These are phyloP conservation scores for Girardinus metallicus DNA, from an alignment of 2,797 vertebrate genomes.

Conservation along the genomic window DNA sequence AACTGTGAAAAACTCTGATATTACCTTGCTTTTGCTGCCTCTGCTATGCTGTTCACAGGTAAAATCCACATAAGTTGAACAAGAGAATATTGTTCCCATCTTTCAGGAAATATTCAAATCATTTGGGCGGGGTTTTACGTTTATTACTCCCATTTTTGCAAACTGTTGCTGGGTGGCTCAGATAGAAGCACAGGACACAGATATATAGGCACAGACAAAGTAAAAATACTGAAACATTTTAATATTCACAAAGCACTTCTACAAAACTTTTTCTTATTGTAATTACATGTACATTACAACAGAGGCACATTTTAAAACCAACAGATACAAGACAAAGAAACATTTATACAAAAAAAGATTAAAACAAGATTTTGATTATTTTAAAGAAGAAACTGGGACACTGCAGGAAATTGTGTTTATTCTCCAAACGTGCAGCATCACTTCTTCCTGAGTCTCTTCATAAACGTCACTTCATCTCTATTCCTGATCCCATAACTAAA, in stretches of 20 bases:
- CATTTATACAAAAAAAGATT: background rate
- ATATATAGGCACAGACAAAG: background rate
- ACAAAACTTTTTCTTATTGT: slow-evolving; percentile 1
- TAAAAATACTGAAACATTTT: slow-evolving; percentile 18
- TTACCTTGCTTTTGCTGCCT: slow-evolving; percentile 42
- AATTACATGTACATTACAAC: slow-evolving; percentile 28
- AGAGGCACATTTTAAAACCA: background rate
- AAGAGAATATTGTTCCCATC: slow-evolving; percentile 19
- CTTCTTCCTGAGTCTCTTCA: slow-evolving; percentile 90
- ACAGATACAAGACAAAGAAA: background rate
- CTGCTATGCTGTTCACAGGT: background rate
- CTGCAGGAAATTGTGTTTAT: background rate
- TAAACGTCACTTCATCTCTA: slow-evolving; percentile 93
- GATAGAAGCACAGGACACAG: background rate
- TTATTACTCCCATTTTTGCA: background rate
- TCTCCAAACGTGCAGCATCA: slow-evolving; percentile 49
- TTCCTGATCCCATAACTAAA: slow-evolving; percentile 93
- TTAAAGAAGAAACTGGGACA: background rate
- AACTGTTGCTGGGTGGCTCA: background rate
- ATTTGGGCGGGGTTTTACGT: background rate
- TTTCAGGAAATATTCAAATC: slow-evolving; percentile 66
- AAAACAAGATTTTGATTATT: background rate
- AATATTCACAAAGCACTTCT: background rate
- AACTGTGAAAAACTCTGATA: background rate
- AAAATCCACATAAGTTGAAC: slow-evolving; percentile 26